phyloP scores from a whole-genome alignment of 2,113 vertebrate species.

The Benthochromis sp. region DNA sequence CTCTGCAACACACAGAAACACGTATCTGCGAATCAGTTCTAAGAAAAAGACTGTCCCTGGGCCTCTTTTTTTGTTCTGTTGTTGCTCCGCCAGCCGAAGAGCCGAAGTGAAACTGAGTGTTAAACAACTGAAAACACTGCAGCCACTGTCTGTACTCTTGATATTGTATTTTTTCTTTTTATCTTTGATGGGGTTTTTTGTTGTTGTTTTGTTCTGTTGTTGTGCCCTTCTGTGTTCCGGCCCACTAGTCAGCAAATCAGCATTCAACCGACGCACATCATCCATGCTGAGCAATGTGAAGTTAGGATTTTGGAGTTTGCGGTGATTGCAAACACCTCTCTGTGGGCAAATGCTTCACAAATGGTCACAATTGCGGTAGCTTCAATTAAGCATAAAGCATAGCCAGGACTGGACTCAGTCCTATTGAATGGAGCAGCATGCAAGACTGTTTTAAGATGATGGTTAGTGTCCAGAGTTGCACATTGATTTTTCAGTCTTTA shows the following conservation, averaged over 20 bases:
- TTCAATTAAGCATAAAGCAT: not conserved
- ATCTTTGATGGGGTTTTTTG: fast-evolving
- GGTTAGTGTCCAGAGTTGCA: not conserved
- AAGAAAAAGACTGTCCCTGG: not conserved
- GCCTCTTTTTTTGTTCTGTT: not conserved
- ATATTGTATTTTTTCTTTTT: not conserved
- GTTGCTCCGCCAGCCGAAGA: not conserved
- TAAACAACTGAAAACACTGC: not conserved
- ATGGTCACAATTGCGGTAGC: not conserved
- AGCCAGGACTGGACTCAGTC: conserved; percentile 20
- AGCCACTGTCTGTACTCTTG: not conserved
- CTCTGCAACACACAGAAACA: not conserved
- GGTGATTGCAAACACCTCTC: not conserved
- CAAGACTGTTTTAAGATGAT: not conserved
- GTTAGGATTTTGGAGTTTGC: not conserved
- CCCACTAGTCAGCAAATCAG: not conserved
- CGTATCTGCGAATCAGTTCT: not conserved
- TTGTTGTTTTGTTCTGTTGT: not conserved
- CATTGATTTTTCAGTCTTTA: not conserved
- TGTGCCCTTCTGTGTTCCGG: not conserved
- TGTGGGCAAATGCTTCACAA: not conserved
- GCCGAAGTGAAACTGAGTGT: not conserved
- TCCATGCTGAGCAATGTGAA: not conserved
- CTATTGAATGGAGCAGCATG: not conserved
- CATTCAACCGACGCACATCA: not conserved